These are phyloP conservation scores for Himalopsyche phryganea DNA, from an alignment of 1,140 invertebrate species.

Conservation along the genomic window DNA sequence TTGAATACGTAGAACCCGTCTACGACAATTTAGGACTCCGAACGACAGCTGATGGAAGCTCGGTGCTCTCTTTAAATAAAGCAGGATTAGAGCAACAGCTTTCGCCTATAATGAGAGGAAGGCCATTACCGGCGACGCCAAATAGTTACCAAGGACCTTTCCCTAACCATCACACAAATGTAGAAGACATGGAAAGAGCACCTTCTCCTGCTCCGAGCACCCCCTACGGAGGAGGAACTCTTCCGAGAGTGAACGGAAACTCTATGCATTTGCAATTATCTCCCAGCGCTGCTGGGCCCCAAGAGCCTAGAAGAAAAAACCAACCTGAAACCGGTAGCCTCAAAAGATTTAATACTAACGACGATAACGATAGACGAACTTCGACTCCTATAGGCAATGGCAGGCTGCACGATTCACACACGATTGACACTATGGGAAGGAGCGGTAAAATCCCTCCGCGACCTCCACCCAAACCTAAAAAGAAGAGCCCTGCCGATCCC, in stretches of 20 bases:
- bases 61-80: constrained; percentile 71
- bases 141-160: constrained; percentile 45
- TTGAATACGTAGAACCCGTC: constrained; percentile 65
- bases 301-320: constrained; percentile 47
- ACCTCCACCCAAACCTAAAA: constrained; percentile 77
- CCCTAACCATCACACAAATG: constrained; percentile 58
- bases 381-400: constrained; percentile 10
- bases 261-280: constrained; percentile 40
- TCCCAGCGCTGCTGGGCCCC: constrained; percentile 43
- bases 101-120: constrained; percentile 55
- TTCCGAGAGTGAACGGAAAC: constrained; percentile 42
- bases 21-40: constrained; percentile 80
- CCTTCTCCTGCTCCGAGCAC: constrained; percentile 44
- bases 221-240: constrained; percentile 35
- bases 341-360: constrained; percentile 39
- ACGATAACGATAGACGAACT: constrained; percentile 15
- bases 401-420: constrained; percentile 16
- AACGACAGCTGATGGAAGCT: constrained; percentile 82
- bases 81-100: constrained; percentile 47
- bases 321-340: constrained; percentile 44
- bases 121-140: constrained; percentile 58
- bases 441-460: constrained; percentile 71
- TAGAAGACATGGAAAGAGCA: constrained; percentile 60
- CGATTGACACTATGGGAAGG: constrained; percentile 41
- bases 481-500: constrained; percentile 56